Evolutionary conservation across 2,797 vertebrate species (phyloP), one percentile per base, ranked within the genome.

Genomic region (Synaphobranchus kaupii): DNA sequence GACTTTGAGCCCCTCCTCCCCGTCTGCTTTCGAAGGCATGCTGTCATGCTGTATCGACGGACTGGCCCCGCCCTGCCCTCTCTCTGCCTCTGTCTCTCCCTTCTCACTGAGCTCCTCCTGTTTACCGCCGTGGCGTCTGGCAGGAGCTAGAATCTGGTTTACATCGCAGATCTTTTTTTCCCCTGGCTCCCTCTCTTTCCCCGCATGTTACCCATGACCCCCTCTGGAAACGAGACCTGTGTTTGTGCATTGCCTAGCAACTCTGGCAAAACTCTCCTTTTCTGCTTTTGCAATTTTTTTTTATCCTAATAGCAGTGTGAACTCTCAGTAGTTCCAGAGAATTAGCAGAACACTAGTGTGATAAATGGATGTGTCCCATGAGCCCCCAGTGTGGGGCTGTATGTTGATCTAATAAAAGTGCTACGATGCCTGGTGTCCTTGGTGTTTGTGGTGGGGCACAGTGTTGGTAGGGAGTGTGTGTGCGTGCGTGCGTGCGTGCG

Each of bases 241-340:
- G 83, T 87, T 85, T 87, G 17, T 44, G 22, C 9, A 20, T 63
- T 85, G 87, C 83, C 56, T 34, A 71, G 84, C 71, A 80, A 15
- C 87, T 22, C 39, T 25, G n/a, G 71, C 34, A 85, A 85, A 76
- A 85, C 68, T 34, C 28, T 71, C 12, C 22, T 34, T 48, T 81
- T 50, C 10, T 48, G 78, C 78, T 48, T 81, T 25, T 81, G 15
- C 34, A 17, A 10, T 34, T 81, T 48, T 1, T 81, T 48, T 81
- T 50, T 5, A 5, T 50, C 78, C 78, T 81, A 48, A 81, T 81
- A 81, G 44, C 78, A 50, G 78, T 25, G n/a, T 81, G 78, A 81
- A 9, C 44, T 50, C 47, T 39, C 68, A 2, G 68, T 28, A 71
- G 68, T 34, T 66, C 34, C 73, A 76, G 47, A 50, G 78, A 81